These are phyloP conservation scores for Perdita meconis DNA, from an alignment of 2,888 invertebrate genomes.

Conservation along the genomic window DNA sequence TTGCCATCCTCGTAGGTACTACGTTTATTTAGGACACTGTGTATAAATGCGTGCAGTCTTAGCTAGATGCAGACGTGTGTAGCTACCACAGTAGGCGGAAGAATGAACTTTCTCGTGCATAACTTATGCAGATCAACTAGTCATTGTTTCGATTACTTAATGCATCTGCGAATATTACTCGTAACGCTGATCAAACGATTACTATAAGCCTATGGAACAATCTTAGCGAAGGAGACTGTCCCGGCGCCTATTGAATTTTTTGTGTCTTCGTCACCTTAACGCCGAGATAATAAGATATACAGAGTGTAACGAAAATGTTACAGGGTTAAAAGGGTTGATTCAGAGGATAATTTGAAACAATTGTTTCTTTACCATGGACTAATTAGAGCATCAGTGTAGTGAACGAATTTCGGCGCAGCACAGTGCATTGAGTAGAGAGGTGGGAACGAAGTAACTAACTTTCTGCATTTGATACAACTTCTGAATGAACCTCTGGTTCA, in stretches of 20 bases:
- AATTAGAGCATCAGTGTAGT: too few species aligned
- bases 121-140: constrained; percentile 78
- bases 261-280: constrained; percentile 14
- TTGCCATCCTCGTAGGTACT: constrained; percentile 23
- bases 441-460: too few species aligned
- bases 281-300: constrained; percentile 8
- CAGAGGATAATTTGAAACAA: too few species aligned
- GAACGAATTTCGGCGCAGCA: too few species aligned
- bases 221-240: constrained; percentile 55
- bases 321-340: too few species aligned
- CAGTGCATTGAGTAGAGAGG: too few species aligned
- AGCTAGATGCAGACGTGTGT: not conserved
- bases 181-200: constrained; percentile 34
- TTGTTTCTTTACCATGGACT: too few species aligned
- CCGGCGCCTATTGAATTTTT: constrained; percentile 68
- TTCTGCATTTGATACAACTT: too few species aligned
- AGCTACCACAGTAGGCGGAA: constrained; percentile 63
- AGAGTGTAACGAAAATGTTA: too few species aligned
- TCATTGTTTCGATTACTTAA: constrained; percentile 77
- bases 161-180: constrained; percentile 69
- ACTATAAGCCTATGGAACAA: constrained; percentile 46
- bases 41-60: constrained; percentile 13
- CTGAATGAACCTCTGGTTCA: too few species aligned
- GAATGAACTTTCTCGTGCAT: constrained; percentile 78
- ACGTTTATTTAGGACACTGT: constrained; percentile 11